Evolutionary conservation across 2,113 vertebrate species (phyloP).

Genomic region (Falco punctatus): DNA sequence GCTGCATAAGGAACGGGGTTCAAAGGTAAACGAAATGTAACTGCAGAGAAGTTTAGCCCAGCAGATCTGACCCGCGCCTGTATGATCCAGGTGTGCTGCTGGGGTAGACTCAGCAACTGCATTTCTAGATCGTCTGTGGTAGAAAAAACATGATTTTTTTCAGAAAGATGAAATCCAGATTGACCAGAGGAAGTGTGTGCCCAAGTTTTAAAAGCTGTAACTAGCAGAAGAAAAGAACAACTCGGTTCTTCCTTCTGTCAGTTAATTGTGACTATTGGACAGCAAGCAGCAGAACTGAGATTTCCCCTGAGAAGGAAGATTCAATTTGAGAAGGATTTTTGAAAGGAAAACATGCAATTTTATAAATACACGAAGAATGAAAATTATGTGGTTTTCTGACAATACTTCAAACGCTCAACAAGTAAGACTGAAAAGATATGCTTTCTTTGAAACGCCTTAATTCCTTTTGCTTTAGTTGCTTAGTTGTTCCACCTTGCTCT

Average conservation of each 20-base stretch:
- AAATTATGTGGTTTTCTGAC: neutral
- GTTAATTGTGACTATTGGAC: neutral
- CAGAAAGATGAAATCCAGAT: neutral
- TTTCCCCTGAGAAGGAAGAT: neutral
- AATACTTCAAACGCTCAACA: neutral
- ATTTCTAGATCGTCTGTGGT: neutral
- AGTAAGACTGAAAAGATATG: neutral
- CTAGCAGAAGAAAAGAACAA: neutral
- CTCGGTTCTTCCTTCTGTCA: neutral
- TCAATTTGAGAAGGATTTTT: neutral
- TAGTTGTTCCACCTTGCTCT: accelerated
- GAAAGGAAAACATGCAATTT: neutral
- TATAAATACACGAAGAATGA: neutral
- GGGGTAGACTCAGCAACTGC: neutral
- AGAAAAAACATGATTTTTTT: neutral
- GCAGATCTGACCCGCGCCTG: neutral
- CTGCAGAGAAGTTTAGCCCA: neutral
- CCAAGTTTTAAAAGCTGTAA: neutral
- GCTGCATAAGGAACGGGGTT: neutral
- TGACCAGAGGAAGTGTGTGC: neutral
- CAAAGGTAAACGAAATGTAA: neutral
- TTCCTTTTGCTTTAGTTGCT: neutral
- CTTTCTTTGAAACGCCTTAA: neutral
- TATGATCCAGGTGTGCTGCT: accelerated
- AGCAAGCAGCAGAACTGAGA: neutral